These are phyloP conservation scores for Indicator maculatus DNA, from an alignment of 2,113 vertebrate genomes.

Conservation along the genomic window DNA sequence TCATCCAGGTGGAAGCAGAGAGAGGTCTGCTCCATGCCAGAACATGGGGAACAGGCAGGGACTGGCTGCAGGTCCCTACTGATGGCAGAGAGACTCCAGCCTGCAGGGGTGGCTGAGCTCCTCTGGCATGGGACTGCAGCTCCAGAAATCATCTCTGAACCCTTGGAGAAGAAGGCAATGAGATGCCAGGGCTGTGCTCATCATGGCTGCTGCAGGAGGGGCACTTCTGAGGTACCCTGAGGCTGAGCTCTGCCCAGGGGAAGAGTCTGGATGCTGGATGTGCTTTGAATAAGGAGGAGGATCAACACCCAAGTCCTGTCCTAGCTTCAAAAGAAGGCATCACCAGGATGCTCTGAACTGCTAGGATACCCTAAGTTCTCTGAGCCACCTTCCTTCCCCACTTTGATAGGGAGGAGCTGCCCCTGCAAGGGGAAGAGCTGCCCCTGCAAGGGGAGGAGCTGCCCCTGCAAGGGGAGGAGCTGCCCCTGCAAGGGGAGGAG, in stretches of 20 bases:
- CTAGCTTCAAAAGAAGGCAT: accelerated
- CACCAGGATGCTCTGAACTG: neutral
- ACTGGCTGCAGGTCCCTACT: accelerated
- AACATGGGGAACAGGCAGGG: neutral
- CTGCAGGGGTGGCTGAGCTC: neutral
- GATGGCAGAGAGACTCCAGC: neutral
- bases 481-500: neutral
- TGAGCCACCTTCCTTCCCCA: neutral
- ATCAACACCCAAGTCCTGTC: accelerated
- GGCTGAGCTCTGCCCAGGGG: accelerated
- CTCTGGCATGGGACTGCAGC: neutral
- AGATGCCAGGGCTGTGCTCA: neutral
- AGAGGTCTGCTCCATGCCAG: neutral
- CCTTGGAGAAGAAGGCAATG: neutral
- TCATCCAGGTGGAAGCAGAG: neutral
- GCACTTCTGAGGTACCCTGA: neutral
- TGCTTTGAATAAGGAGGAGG: accelerated
- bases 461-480: neutral
- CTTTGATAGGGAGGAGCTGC: neutral
- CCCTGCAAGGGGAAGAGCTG: neutral
- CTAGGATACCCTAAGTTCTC: neutral
- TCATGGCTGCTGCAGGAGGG: accelerated
- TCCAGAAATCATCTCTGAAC: neutral
- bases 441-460: neutral
- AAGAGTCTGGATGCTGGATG: neutral